phyloP scores from a whole-genome alignment of 2,113 vertebrate genomes.

The Enhydra lutris region DNA sequence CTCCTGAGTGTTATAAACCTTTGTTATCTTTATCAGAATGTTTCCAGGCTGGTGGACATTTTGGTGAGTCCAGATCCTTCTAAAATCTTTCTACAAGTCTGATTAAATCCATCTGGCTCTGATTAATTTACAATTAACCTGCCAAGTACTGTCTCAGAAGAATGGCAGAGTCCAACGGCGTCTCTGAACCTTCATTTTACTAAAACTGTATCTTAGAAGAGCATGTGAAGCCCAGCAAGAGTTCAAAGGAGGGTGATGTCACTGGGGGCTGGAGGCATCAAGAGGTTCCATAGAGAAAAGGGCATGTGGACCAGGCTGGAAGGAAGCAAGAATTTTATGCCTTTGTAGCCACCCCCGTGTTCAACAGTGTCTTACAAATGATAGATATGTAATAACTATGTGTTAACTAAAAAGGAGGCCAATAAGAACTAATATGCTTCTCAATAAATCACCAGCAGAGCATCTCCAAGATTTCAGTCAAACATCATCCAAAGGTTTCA shows the following conservation, averaged over 20 bases:
- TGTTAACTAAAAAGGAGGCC: constrained; percentile 50
- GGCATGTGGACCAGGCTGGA: neutral
- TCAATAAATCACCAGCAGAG: constrained; percentile 36
- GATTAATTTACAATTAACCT: constrained; percentile 68
- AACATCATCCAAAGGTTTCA: neutral
- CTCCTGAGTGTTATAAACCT: neutral
- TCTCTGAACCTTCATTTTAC: constrained; percentile 30
- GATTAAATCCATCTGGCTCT: constrained; percentile 63
- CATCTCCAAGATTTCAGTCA: neutral
- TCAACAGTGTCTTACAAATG: constrained; percentile 13
- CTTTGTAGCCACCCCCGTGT: neutral
- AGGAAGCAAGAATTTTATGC: neutral
- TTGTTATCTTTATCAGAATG: constrained; percentile 26
- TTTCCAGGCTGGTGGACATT: constrained; percentile 49
- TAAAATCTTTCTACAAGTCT: constrained; percentile 57
- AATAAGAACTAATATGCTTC: neutral
- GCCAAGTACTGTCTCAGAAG: constrained; percentile 56
- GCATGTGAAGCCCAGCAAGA: neutral
- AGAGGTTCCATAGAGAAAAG: neutral
- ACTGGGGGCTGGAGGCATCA: neutral
- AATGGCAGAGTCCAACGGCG: neutral
- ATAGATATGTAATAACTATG: neutral
- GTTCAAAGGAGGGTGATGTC: neutral
- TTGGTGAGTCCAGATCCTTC: constrained; percentile 56
- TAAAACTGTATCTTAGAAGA: neutral